phyloP scores from a whole-genome alignment of 2,888 invertebrate species.

The Acanthosepion lycidas region DNA sequence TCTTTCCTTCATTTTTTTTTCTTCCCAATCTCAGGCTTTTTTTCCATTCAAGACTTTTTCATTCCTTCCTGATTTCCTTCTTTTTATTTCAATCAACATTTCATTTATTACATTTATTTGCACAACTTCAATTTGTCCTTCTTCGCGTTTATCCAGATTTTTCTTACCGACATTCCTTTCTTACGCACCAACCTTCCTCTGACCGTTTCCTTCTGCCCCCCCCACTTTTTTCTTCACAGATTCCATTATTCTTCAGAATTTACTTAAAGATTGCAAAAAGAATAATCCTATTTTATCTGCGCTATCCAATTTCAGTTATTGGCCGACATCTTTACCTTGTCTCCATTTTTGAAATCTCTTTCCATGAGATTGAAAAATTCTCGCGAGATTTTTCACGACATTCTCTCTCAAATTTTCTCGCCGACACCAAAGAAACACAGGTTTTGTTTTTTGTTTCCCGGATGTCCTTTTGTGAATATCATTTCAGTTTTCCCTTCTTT shows the following conservation, averaged over 20 bases:
- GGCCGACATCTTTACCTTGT: not conserved
- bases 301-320: not conserved
- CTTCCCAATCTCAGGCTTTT: no score
- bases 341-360: not conserved
- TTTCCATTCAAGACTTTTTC: no score
- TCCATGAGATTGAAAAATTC: not conserved
- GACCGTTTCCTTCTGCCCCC: not conserved
- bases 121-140: no score
- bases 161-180: not conserved
- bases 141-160: not conserved
- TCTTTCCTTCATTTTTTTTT: no score
- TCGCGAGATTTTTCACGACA: not conserved
- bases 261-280: not conserved
- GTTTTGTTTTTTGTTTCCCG: not conserved
- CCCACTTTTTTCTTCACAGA: not conserved
- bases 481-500: not conserved
- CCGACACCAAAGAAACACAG: not conserved
- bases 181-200: not conserved
- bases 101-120: no score
- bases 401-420: not conserved
- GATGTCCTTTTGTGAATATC: not conserved
- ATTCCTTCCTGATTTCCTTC: no score
- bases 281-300: not conserved
- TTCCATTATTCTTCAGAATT: not conserved
- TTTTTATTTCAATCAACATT: no score